Percentiles rank a stretch among this genome's conserved stretches.
Evolutionary conservation across 2,113 vertebrate genomes (phyloP).

Genomic region (Coturnix japonica): DNA sequence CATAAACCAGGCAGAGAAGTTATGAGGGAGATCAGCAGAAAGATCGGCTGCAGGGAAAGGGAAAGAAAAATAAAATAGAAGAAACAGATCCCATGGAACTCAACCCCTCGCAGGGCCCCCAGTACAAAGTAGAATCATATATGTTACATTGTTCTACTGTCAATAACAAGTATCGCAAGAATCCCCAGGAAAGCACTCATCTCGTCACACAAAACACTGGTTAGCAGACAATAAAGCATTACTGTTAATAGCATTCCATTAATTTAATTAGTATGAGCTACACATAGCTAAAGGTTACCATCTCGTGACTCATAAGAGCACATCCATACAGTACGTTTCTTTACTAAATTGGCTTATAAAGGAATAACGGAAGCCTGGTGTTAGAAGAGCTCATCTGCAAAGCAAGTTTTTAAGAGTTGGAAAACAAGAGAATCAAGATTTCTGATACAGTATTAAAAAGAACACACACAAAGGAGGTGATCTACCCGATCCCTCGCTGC

Average conservation of each 20-base stretch:
- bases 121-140: rapidly evolving
- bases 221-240: not conserved
- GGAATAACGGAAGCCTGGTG: not conserved
- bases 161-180: not conserved
- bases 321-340: not conserved
- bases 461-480: not conserved
- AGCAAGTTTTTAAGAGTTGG: not conserved
- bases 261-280: not conserved
- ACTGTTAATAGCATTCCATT: not conserved
- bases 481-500: not conserved
- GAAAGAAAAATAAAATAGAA: no score
- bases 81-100: not conserved
- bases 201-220: not conserved
- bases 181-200: not conserved
- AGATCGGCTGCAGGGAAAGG: not conserved
- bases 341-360: not conserved
- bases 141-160: not conserved
- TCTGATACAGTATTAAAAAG: not conserved
- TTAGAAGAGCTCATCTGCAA: not conserved
- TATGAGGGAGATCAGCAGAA: not conserved
- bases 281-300: not conserved
- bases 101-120: not conserved
- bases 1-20: not conserved
- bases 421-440: not conserved
- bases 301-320: not conserved